Evolutionary conservation across 2,888 invertebrate species (phyloP), one percentile per base, ranked within the genome.

Genomic region (Junonia oenone): DNA sequence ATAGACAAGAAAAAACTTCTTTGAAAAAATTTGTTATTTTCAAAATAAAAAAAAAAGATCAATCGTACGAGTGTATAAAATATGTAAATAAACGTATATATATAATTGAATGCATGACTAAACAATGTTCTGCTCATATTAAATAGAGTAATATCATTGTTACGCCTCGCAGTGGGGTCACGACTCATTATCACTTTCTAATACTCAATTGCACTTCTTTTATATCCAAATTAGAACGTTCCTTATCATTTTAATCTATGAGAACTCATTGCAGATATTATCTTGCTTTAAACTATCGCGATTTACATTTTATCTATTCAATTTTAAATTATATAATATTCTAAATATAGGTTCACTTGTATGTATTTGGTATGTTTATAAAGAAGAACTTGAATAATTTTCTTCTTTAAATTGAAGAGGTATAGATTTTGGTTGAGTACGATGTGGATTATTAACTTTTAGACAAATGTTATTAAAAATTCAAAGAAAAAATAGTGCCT

Each of bases 111-210:
- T n/a, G 11, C n/a, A n/a, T 4, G 31, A 33, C n/a, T 22, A 22
- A 22, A 22, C 22, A 22, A 22, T 22, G n/a, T 33, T 11, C n/a
- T n/a, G 31, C 31, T n/a, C 31, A n/a, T 33, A 33, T 33, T 33
- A 33, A 33, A n/a, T n/a, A n/a, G 9, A 8, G 9, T 6, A 33
- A 35, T 15, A 51, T 51, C n/a, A 55, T 37, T 45, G 40, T 46
- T 45, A 22, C 35, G 50, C 17, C 17, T 31, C n/a, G 26, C 26
- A 43, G 50, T 33, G 27, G 38, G 55, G 55, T 58, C 55, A 58
- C 43, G 55, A 58, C 35, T 51, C 49, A 57, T 59, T 58, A 57
- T 51, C 59, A 50, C 63, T 63, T 63, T 63, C 63, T 63, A 63
- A 63, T 59, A 57, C 47, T 63, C 59, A 56, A 54, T 61, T 53